Evolutionary conservation across 2,888 invertebrate genomes (phyloP), one percentile per base, ranked within the genome.

Genomic region (Agrotis puta): DNA sequence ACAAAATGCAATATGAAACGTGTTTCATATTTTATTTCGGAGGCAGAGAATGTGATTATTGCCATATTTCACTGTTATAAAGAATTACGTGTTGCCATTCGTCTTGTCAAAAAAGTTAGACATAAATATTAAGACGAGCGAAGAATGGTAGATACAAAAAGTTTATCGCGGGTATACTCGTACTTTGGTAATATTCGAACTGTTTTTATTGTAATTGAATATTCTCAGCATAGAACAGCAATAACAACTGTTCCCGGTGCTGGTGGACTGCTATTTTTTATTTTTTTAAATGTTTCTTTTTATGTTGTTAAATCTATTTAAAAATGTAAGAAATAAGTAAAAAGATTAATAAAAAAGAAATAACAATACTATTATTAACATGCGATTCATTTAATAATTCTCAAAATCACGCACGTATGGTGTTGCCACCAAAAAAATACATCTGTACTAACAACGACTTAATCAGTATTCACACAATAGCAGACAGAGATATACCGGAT

Each of bases 401-500:
- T 64, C 16, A 39, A 69, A 54, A 72, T 65, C 70, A 72, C 65
- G 73, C 79, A 78, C 70, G 24, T 56, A 59, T 18, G 22, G 47
- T 62, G 56, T 50, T n/a, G 24, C 56, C 13, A 66, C 68, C 75
- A 82, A 33, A 56, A 76, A 76, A 70, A 68, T 61, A n/a, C n/a
- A 76, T 68, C 65, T 57, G 67, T 33, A 50, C 69, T 43, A 47
- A 63, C n/a, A n/a, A n/a, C 54, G 58, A 70, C 69, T 79, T 83
- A 87, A 91, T 91, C 89, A 89, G 88, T 90, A 92, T 92, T 92
- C 90, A 90, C 87, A 89, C 88, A 89, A 88, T 88, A 87, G 85
- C 73, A 82, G 75, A 58, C 79, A 81, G 77, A 86, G 83, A 91
- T 90, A 67, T 86, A 89, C 90, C 90, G 91, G 88, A 88, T 88